phyloP scores from a whole-genome alignment of 2,797 vertebrate genomes.

The Falco peregrinus region DNA sequence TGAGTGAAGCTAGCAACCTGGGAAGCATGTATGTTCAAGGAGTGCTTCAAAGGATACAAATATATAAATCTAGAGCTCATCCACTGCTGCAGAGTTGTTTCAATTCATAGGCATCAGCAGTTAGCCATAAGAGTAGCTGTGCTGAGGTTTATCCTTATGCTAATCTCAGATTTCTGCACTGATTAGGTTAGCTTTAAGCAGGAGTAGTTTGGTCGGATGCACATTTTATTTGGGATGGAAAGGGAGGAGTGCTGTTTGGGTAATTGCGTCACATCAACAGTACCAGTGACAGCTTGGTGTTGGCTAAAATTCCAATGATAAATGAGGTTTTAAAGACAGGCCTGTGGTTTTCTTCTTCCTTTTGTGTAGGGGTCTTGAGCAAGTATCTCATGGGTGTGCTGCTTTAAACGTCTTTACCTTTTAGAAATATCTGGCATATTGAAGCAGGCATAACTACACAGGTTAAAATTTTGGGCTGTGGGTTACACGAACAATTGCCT shows the following conservation, averaged over 20 bases:
- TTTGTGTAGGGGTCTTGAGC: background rate
- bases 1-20: background rate
- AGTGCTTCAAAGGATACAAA: background rate
- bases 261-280: conserved; percentile 12
- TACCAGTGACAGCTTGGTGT: background rate
- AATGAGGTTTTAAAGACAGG: background rate
- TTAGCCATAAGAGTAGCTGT: background rate
- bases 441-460: background rate
- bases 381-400: background rate
- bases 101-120: background rate
- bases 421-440: background rate
- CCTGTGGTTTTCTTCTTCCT: background rate
- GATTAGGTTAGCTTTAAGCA: background rate
- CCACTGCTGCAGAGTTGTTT: background rate
- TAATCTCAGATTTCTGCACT: background rate
- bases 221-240: background rate
- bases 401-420: background rate
- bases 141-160: background rate
- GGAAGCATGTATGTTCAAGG: background rate
- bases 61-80: background rate
- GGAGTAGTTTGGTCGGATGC: background rate
- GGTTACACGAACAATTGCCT: conserved; percentile 7
- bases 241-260: background rate
- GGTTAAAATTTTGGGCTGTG: background rate
- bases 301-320: background rate